Percentiles rank a stretch among this genome's conserved stretches.
Evolutionary conservation across 2,113 vertebrate species (phyloP).

Genomic region (Suricata suricatta): DNA sequence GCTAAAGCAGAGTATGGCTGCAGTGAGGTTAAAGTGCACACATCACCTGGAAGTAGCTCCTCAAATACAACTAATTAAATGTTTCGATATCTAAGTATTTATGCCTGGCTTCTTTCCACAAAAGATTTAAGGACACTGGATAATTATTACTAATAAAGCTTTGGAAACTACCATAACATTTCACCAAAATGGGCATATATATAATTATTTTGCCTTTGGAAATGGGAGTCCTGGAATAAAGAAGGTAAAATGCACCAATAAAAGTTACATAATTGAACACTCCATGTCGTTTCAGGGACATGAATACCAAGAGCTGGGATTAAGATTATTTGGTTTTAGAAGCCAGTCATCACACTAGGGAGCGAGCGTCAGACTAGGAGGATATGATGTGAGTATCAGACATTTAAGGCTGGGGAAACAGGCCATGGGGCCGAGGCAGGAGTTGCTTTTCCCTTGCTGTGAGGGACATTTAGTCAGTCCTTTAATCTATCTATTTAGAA

Average conservation of each 20-base stretch:
- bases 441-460: background rate
- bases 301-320: background rate
- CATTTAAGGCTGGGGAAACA: background rate
- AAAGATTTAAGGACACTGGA: background rate
- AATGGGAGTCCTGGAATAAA: background rate
- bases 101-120: background rate
- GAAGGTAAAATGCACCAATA: background rate
- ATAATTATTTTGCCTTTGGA: background rate
- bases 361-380: too few species aligned
- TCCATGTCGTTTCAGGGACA: background rate
- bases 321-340: background rate
- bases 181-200: background rate
- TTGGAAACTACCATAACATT: background rate
- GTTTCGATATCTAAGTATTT: background rate
- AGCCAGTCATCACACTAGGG: background rate
- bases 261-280: background rate
- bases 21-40: background rate
- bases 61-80: background rate
- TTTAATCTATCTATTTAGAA: background rate
- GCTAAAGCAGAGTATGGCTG: background rate
- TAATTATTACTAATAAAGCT: background rate
- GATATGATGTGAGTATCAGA: background rate
- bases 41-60: background rate
- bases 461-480: conserved; percentile 17
- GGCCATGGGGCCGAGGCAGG: background rate